phyloP scores from a whole-genome alignment of 2,888 invertebrate species.

The Drosophila acutilabella region DNA sequence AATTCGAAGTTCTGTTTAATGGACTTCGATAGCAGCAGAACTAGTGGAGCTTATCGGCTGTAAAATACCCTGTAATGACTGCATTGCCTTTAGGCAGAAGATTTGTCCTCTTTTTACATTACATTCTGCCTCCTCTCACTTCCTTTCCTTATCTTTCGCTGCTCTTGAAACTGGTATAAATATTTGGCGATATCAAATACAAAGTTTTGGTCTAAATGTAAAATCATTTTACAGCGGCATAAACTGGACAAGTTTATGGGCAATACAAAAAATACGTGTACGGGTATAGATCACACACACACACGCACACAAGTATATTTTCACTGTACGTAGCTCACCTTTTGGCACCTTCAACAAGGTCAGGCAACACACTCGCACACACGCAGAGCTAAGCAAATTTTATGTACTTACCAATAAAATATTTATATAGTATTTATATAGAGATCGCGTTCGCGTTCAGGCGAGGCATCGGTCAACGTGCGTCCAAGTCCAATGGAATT shows the following conservation, averaged over 20 bases:
- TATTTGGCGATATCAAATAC: background rate
- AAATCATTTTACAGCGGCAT: conserved; percentile 46
- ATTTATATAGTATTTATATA: conserved; percentile 56
- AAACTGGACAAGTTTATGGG: conserved; percentile 56
- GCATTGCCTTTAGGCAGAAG: too few relatives aligned
- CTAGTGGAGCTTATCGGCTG: too few relatives aligned
- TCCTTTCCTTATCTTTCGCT: background rate
- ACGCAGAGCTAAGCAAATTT: conserved; percentile 41
- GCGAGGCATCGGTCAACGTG: conserved; percentile 48
- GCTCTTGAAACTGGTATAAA: background rate
- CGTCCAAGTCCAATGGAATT: conserved; percentile 62
- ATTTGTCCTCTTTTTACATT: background rate
- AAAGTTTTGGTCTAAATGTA: conserved; percentile 22
- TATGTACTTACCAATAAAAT: conserved; percentile 75
- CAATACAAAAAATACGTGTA: background rate
- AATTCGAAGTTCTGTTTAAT: too few relatives aligned
- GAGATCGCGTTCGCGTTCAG: conserved; percentile 48
- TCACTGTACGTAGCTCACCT: conserved; percentile 60
- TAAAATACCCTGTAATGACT: too few relatives aligned
- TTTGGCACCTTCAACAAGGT: conserved; percentile 67
- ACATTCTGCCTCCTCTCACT: background rate
- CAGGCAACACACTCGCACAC: conserved; percentile 44
- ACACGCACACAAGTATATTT: conserved; percentile 17
- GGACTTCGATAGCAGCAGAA: too few relatives aligned
- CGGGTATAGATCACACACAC: conserved; percentile 40